Conservation (phyloP, 1,140 invertebrate species). For the Anagrus nilaparvatae region DNA sequence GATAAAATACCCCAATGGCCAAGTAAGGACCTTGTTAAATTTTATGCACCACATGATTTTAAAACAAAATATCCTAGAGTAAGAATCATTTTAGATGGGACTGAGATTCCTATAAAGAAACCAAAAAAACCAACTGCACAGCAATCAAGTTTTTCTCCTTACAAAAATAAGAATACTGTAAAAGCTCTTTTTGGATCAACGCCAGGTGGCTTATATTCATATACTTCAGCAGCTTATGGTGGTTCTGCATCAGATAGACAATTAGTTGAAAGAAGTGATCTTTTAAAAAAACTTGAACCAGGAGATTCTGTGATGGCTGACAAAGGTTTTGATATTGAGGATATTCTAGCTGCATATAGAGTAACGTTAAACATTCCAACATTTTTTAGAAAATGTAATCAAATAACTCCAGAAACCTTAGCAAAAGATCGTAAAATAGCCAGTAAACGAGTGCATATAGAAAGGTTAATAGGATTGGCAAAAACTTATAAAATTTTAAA, state of each 20-base stretch:
- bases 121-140: not conserved
- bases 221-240: not conserved
- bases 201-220: not conserved
- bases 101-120: not conserved
- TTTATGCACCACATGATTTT: not conserved
- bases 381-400: no score
- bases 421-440: no score
- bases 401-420: no score
- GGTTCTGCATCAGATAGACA: not conserved
- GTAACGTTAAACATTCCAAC: no score
- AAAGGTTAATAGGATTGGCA: no score
- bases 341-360: no score
- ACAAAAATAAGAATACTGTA: not conserved
- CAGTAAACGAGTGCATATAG: no score
- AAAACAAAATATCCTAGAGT: not conserved
- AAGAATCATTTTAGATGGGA: not conserved
- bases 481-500: no score
- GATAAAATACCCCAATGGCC: constrained; percentile 19
- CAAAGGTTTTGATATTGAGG: no score
- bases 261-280: not conserved
- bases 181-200: not conserved
- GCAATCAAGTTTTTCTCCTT: not conserved
- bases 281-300: not conserved
- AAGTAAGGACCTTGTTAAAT: constrained; percentile 11
- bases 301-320: not conserved